Evolutionary conservation across 2,888 invertebrate species (phyloP), one percentile per base, ranked within the genome.

Genomic region (Trachelus troglodyta): DNA sequence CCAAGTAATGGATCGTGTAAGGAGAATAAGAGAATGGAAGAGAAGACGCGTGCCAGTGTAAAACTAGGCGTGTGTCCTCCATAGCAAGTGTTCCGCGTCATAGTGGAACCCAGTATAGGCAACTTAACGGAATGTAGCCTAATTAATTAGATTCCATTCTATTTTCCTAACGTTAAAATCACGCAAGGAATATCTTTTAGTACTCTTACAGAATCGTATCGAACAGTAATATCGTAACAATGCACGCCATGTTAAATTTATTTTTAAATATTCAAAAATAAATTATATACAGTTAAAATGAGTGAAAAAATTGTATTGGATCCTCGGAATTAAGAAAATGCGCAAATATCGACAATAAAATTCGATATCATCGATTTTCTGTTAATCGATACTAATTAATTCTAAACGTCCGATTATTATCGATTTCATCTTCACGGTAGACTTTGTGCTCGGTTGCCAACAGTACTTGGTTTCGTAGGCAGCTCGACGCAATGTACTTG

Each of bases 11-110:
- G 56, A 23, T 23, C 56, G 23, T 56, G 9, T 23, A 4, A 56
- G 23, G 23, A 56, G 23, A 56, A 56, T 56, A 56, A 69, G 75
- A 74, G 69, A 75, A 75, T 77, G 69, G 75, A 75, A 77, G 77
- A 69, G 69, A 73, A 73, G 75, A 73, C 78, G 75, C 73, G 76
- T 76, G 76, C 77, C 69, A 78, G 73, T 34, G 78, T 75, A 56
- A 75, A 84, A 81, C 83, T 83, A 81, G 83, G 85, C 84, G 81
- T 83, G 83, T 88, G 90, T 85, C 90, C 90, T 88, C 88, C 87
- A 90, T 91, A 87, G 82, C 89, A 91, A 91, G 91, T 91, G 88
- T 91, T 87, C 90, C 91, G 87, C 85, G 87, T 84, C 56, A 56
- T 9, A 56, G 9, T 56, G 56, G 56, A 56, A 56, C 23, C 56